Percentiles rank a stretch among this genome's conserved stretches.
phyloP scores from a whole-genome alignment of 2,888 invertebrate genomes.

The Oasisia sp. region DNA sequence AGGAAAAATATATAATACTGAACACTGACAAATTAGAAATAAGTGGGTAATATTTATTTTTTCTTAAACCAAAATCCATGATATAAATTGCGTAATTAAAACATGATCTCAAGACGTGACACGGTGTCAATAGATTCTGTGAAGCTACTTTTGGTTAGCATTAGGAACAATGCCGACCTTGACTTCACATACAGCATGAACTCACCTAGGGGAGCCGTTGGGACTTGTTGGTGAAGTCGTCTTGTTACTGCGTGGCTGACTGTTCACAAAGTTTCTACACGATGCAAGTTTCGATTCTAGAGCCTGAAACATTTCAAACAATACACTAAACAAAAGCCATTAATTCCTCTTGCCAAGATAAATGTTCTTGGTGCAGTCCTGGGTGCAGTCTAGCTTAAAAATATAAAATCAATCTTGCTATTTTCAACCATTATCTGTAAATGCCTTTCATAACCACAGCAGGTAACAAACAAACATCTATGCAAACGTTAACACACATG shows the following conservation, averaged over 20 bases:
- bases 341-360: background rate
- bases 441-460: background rate
- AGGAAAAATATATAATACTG: background rate
- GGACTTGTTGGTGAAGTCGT: slow-evolving; percentile 35
- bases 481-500: background rate
- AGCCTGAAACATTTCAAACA: slow-evolving; percentile 69
- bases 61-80: too few species aligned
- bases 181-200: background rate
- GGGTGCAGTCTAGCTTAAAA: background rate
- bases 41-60: too few species aligned
- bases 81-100: too few species aligned
- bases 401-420: background rate
- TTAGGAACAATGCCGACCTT: background rate
- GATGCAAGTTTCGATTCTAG: slow-evolving; percentile 77
- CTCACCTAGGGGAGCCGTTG: slow-evolving; percentile 39
- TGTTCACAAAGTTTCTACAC: slow-evolving; percentile 69
- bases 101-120: too few species aligned
- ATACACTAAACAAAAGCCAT: background rate
- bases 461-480: background rate
- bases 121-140: too few species aligned
- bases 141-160: background rate
- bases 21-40: too few species aligned
- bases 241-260: slow-evolving; percentile 35
- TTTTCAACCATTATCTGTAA: background rate
- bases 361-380: too few species aligned